A percentile compares a stretch with the other conserved stretches of the same genome.
Conservation (phyloP, 2,797 vertebrate genomes). For the Mormyrops attenuatus region DNA sequence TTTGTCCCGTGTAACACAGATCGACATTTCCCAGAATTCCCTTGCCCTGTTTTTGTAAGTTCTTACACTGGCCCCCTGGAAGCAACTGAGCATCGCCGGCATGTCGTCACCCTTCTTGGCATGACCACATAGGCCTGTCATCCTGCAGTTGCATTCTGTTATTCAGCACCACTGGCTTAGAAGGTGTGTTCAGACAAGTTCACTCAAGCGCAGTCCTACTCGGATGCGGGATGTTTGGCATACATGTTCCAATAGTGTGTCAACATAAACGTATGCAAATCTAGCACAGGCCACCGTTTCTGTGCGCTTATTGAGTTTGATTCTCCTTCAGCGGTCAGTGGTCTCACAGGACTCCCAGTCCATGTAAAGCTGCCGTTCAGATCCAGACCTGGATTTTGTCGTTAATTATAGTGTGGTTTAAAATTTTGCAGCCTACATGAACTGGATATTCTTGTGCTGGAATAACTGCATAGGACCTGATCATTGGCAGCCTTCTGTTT, state of each 20-base stretch:
- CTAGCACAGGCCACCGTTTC: not conserved
- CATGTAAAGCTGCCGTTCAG: slow-evolving; percentile 30
- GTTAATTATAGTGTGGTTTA: not conserved
- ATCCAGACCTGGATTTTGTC: slow-evolving; percentile 16
- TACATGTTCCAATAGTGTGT: not conserved
- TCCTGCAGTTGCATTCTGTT: not conserved
- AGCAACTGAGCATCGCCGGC: not conserved
- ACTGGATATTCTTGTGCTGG: slow-evolving; percentile 24
- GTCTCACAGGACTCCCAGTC: slow-evolving; percentile 20
- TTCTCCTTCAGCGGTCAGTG: slow-evolving; percentile 12
- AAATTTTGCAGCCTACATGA: slow-evolving; percentile 17
- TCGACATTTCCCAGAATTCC: slow-evolving; percentile 24
- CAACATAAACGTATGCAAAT: not conserved
- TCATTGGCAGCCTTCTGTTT: slow-evolving; percentile 35
- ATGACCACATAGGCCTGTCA: not conserved
- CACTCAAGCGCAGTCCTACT: not conserved
- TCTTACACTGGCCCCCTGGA: not conserved
- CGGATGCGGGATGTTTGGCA: not conserved
- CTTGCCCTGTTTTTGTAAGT: not conserved
- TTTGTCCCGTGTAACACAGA: slow-evolving; percentile 23
- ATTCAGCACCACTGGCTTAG: slow-evolving; percentile 8
- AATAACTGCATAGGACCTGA: slow-evolving; percentile 26
- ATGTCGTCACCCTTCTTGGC: not conserved
- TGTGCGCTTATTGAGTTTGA: not conserved
- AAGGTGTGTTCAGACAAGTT: not conserved